Base-by-base conservation (phyloP, 1,140 invertebrate genomes). In the Pseudomyrmex flavicornis region DNA sequence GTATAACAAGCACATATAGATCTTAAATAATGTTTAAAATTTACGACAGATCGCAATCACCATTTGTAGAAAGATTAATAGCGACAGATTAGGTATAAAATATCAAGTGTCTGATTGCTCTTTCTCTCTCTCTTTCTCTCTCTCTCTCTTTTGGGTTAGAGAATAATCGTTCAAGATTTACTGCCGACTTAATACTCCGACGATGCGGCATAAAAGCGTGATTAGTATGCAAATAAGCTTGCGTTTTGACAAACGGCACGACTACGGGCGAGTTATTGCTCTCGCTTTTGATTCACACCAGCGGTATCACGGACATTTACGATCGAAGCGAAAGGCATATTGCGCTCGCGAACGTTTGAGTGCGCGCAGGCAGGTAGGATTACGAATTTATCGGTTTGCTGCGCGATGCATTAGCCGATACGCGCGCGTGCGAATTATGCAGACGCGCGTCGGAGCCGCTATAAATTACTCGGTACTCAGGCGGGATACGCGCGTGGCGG, bases 151-250 rank as follows among this genome's bases (percentile, higher is more conserved):
- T n/a, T 9, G 1, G 2, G 10, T 48, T 12, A 56, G 52, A 44
- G 74, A 70, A 59, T 48, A 48, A 46, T 69, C 75, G 54, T 48
- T 35, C 20, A 10, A 79, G 63, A 77, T 77, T 66, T 77, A 66
- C 35, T 2, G 9, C 26, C 74, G 62, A 68, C 48, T 50, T 50
- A 46, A 52, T 77, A 54, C 22, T 66, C 74, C 20, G 48, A 15
- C 58, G 58, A 50, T 44, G 12, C 48, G 26, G n/a, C 26, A 48
- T 13, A 48, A 52, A 35, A n/a, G 2, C 61, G 54, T 59, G 44
- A 80, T 80, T 80, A 80, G 66, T 70, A 70, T 80, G 52, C 66
- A 58, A 72, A 80, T 54, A 44, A 70, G 54, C 35, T 46, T 12
- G 54, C 54, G 54, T 61, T 54, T 80, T 80, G 65, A 80, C 54